Evolutionary conservation across 2,797 vertebrate species (phyloP).

Genomic region (Gila robusta): DNA sequence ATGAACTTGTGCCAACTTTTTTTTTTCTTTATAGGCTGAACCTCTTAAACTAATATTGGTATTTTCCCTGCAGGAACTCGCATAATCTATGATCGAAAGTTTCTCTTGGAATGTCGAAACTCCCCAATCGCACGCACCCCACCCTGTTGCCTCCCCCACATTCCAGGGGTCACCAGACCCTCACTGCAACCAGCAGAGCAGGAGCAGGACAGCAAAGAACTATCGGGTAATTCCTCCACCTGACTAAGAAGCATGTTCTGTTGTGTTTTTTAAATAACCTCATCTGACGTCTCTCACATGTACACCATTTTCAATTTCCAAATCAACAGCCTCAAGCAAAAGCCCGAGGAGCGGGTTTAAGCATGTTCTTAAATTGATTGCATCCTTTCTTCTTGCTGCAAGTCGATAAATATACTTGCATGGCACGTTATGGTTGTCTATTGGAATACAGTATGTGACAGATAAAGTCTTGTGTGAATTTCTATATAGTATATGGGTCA

Average conservation of each 20-base stretch:
- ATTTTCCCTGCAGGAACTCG: slow-evolving; percentile 83
- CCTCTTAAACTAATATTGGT: slow-evolving; percentile 3
- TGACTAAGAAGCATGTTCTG: background rate
- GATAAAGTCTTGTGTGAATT: background rate
- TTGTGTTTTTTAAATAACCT: background rate
- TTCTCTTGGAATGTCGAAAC: slow-evolving; percentile 91
- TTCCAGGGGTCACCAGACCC: slow-evolving; percentile 78
- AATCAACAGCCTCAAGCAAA: slow-evolving; percentile 14
- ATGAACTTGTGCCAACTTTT: slow-evolving; percentile 1
- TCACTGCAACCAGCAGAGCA: slow-evolving; percentile 78
- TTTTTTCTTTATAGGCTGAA: background rate
- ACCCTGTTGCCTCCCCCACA: slow-evolving; percentile 81
- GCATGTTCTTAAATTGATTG: slow-evolving; percentile 6
- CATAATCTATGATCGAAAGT: slow-evolving; percentile 93
- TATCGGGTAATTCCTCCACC: slow-evolving; percentile 68
- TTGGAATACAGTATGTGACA: background rate
- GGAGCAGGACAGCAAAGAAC: slow-evolving; percentile 78
- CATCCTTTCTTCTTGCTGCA: background rate
- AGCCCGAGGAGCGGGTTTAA: slow-evolving; percentile 30
- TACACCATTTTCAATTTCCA: background rate
- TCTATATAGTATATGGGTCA: background rate
- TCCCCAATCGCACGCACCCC: slow-evolving; percentile 83
- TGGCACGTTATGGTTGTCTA: background rate
- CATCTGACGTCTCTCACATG: background rate
- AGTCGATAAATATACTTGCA: background rate